phyloP scores from a whole-genome alignment of 2,888 invertebrate species.

The Sphecodes monilicornis region DNA sequence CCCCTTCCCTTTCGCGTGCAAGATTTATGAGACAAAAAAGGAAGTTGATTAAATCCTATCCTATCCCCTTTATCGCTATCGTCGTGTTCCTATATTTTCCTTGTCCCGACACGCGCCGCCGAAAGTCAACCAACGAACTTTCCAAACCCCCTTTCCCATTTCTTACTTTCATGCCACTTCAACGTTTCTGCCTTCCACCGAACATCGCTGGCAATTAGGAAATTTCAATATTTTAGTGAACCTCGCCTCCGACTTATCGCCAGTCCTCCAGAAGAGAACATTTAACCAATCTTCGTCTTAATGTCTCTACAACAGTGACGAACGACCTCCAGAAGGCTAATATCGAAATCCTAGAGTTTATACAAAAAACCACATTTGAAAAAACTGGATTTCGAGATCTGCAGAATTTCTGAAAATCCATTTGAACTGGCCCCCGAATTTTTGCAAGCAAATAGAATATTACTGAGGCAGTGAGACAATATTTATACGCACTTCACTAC shows the following conservation, averaged over 20 bases:
- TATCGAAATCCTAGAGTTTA: not conserved
- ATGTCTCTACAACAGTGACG: not conserved
- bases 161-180: not conserved
- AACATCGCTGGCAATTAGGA: constrained; percentile 37
- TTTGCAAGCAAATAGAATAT: not conserved
- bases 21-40: constrained; percentile 74
- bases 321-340: not conserved
- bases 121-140: constrained; percentile 25
- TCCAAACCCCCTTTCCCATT: not conserved
- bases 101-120: constrained; percentile 32
- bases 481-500: not conserved
- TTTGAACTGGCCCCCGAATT: not conserved
- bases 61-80: constrained; percentile 42
- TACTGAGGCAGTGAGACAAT: too few relatives aligned
- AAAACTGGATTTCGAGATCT: not conserved
- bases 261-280: not conserved
- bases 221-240: constrained; percentile 44
- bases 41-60: constrained; percentile 72
- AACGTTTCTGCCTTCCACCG: not conserved
- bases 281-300: not conserved
- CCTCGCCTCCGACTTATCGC: constrained; percentile 1
- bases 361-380: not conserved
- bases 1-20: constrained; percentile 44
- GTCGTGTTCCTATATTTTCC: constrained; percentile 45
- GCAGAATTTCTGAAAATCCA: not conserved